Conservation (phyloP, 2,113 vertebrate species). For the Silurus asotus region DNA sequence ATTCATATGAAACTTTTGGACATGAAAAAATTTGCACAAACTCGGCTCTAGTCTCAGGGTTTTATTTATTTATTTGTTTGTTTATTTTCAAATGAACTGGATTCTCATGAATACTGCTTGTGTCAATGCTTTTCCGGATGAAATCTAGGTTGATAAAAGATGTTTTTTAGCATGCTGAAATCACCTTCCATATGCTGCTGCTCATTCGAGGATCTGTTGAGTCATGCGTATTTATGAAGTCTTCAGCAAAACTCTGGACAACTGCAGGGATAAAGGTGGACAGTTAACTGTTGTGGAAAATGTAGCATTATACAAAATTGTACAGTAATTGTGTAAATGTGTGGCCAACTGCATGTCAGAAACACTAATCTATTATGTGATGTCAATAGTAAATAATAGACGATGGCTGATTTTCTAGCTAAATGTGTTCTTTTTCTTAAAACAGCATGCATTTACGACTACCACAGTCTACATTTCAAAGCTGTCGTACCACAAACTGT, state of each 20-base stretch:
- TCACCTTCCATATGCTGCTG: slow-evolving; percentile 39
- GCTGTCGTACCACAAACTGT: not conserved
- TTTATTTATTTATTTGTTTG: not conserved
- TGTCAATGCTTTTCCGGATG: not conserved
- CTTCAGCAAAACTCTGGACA: slow-evolving; percentile 30
- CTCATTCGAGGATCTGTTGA: slow-evolving; percentile 28
- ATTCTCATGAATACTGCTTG: not conserved
- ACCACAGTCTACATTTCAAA: not conserved
- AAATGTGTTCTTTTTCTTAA: not conserved
- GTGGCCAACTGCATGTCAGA: not conserved
- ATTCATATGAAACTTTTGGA: not conserved
- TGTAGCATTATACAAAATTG: not conserved
- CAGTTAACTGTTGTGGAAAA: not conserved
- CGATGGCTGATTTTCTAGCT: not conserved
- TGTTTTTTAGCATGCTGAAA: slow-evolving; percentile 30
- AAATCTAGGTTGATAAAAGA: slow-evolving; percentile 7
- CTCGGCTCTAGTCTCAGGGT: not conserved
- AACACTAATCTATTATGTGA: not conserved
- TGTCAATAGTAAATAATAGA: not conserved
- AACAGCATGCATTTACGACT: not conserved
- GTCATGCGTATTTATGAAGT: slow-evolving; percentile 11
- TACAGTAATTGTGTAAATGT: no score
- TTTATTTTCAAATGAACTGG: not conserved
- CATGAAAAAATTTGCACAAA: not conserved
- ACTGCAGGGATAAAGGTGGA: slow-evolving; percentile 16